Percentiles rank a stretch among this genome's conserved stretches.
Evolutionary conservation across 2,113 vertebrate genomes (phyloP).

Genomic region (Neodon shergylaensis): DNA sequence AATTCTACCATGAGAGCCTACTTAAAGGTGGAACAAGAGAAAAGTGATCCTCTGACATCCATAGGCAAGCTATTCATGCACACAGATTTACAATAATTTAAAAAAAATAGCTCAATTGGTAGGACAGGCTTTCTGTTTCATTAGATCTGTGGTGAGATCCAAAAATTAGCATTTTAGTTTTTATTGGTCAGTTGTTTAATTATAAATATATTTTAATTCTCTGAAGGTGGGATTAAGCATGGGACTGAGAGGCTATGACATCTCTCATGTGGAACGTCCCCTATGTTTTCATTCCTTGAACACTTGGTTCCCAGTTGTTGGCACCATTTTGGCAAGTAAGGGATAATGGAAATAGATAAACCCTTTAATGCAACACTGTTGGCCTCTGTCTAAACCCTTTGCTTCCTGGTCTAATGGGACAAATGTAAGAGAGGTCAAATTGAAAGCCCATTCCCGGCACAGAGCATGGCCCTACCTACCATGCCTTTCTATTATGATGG

Average conservation of each 20-base stretch:
- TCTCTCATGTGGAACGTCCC: background rate
- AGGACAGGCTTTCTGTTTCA: background rate
- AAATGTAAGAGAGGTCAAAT: background rate
- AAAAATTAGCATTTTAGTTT: background rate
- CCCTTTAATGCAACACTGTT: background rate
- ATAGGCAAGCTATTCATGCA: background rate
- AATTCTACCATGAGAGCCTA: background rate
- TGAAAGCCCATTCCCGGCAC: too few relatives aligned
- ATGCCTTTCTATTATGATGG: background rate
- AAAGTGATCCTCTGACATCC: background rate
- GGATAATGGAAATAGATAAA: background rate
- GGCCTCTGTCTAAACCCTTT: background rate
- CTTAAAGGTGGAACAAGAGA: background rate
- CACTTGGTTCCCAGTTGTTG: background rate
- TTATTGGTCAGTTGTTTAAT: background rate
- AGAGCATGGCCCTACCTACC: background rate
- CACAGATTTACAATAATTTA: background rate
- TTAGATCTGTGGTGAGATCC: background rate
- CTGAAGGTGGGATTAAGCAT: background rate
- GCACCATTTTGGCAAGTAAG: background rate
- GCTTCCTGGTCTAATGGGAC: background rate
- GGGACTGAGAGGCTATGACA: background rate
- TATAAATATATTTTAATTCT: background rate
- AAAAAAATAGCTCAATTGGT: background rate
- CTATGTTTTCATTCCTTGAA: background rate